Conservation (phyloP, 2,113 vertebrate genomes). For the Phasianus colchicus region DNA sequence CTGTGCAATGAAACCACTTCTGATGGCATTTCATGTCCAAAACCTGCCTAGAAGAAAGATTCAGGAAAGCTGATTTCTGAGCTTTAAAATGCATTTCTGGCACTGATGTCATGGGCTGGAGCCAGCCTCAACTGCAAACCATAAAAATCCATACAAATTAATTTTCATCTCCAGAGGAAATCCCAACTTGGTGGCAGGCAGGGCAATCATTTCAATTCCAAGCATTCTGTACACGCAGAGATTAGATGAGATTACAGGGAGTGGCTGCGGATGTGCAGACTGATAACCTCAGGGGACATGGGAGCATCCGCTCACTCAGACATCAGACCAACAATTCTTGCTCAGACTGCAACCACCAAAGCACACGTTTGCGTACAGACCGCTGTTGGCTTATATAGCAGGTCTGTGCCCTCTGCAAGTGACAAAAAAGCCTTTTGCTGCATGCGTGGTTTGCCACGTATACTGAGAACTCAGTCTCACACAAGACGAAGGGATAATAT, state of each 20-base stretch:
- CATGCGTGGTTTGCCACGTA: background rate
- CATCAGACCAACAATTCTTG: background rate
- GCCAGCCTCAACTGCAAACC: conserved; percentile 25
- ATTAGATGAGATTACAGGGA: conserved; percentile 41
- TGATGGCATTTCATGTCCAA: background rate
- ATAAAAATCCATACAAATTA: conserved; percentile 38
- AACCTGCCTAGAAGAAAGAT: background rate
- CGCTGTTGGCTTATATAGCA: background rate
- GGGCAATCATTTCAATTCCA: conserved; percentile 22
- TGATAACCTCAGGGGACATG: background rate
- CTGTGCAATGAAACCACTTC: background rate
- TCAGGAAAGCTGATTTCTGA: background rate
- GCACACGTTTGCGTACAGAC: background rate
- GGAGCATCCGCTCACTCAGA: background rate
- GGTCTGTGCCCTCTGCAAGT: background rate
- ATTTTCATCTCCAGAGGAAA: conserved; percentile 33
- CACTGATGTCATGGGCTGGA: background rate
- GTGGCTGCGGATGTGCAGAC: background rate
- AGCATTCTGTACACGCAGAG: background rate
- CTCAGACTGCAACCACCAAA: background rate
- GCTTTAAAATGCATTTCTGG: conserved; percentile 5
- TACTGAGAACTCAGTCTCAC: background rate
- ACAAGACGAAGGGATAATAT: background rate
- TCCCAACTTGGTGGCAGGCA: conserved; percentile 10
- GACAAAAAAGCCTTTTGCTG: background rate